phyloP scores from a whole-genome alignment of 2,113 vertebrate genomes.

The Dissostichus mawsoni region DNA sequence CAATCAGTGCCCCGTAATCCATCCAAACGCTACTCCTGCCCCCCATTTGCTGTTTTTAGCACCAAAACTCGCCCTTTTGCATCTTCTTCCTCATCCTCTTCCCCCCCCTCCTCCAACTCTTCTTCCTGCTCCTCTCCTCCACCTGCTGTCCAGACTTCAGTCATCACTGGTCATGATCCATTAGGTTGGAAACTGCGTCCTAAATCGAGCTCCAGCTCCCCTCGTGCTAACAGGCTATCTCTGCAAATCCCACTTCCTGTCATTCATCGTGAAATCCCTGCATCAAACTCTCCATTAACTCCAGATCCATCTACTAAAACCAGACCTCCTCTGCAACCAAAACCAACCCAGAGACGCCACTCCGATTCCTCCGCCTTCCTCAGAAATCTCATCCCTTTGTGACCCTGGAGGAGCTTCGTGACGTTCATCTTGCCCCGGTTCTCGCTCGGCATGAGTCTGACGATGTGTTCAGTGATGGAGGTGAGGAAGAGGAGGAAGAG shows the following conservation, averaged over 20 bases:
- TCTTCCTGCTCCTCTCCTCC: conserved; percentile 88
- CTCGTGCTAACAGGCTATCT: conserved; percentile 55
- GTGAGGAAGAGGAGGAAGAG: background rate
- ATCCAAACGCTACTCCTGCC: conserved; percentile 88
- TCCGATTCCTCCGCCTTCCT: conserved; percentile 62
- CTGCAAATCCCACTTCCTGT: conserved; percentile 66
- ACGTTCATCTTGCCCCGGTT: background rate
- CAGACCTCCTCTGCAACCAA: background rate
- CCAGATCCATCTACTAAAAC: background rate
- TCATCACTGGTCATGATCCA: conserved; percentile 83
- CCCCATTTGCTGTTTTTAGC: conserved; percentile 86
- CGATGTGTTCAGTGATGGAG: conserved; percentile 26
- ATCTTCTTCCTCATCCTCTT: conserved; percentile 83
- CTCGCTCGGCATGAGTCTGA: conserved; percentile 20
- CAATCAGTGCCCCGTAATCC: conserved; percentile 78
- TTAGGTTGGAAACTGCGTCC: conserved; percentile 86
- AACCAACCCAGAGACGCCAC: conserved; percentile 48
- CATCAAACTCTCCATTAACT: background rate
- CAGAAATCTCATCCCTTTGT: background rate
- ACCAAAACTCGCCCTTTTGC: conserved; percentile 84
- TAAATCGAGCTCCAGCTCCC: conserved; percentile 65
- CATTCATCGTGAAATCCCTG: conserved; percentile 4
- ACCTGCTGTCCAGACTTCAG: conserved; percentile 81
- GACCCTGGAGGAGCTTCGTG: conserved; percentile 16
- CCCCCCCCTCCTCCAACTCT: conserved; percentile 81